Evolutionary conservation across 2,113 vertebrate genomes (phyloP).

Genomic region (Edolisoma coerulescens): DNA sequence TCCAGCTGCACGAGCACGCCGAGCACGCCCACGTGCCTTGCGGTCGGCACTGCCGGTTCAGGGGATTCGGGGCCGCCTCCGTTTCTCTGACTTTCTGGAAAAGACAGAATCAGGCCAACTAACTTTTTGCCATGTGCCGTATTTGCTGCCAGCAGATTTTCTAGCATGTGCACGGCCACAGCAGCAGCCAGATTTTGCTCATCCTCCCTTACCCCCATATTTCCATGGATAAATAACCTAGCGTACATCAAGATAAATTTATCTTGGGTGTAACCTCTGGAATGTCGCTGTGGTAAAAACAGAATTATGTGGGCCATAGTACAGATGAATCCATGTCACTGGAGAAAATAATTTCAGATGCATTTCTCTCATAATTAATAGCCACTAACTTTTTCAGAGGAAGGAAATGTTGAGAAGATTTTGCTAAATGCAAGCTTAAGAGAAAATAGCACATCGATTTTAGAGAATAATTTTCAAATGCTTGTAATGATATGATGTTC

Average conservation of each 20-base stretch:
- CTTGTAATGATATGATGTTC: neutral
- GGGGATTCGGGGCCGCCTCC: neutral
- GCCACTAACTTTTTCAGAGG: neutral
- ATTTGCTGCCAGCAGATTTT: constrained; percentile 33
- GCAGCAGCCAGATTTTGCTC: neutral
- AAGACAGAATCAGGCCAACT: constrained; percentile 51
- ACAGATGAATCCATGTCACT: neutral
- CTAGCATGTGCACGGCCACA: neutral
- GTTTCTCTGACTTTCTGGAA: neutral
- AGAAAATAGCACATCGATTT: neutral
- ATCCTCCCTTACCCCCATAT: accelerated
- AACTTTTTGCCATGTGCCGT: neutral
- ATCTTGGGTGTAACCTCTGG: neutral
- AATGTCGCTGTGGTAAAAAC: neutral
- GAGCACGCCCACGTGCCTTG: neutral
- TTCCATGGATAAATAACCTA: neutral
- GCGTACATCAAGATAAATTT: neutral
- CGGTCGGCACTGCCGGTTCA: accelerated
- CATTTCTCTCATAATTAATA: neutral
- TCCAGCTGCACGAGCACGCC: neutral
- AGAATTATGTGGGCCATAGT: neutral
- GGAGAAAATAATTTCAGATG: neutral
- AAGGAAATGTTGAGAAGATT: neutral
- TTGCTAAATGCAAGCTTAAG: neutral
- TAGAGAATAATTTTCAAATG: constrained; percentile 13